Conservation (phyloP, 2,113 vertebrate genomes). For the Acanthochromis polyacanthus region DNA sequence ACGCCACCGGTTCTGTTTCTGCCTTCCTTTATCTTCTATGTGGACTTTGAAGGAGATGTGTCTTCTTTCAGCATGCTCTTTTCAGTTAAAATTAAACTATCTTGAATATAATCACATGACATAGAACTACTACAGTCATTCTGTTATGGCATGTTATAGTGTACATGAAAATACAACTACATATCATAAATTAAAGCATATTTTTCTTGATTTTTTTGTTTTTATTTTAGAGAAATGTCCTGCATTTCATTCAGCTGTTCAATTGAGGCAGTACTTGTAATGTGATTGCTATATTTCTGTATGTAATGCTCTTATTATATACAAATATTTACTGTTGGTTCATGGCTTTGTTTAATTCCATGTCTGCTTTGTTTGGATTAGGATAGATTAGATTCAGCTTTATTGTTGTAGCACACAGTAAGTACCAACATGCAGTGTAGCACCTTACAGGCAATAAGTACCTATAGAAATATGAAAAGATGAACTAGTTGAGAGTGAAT, state of each 20-base stretch:
- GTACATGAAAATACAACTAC: constrained; percentile 5
- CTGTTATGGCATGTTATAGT: constrained; percentile 3
- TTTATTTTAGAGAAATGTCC: background rate
- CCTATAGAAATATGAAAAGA: background rate
- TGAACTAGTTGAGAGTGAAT: constrained; percentile 6
- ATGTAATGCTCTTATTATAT: constrained; percentile 19
- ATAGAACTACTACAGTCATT: constrained; percentile 17
- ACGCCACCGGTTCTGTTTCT: constrained; percentile 61
- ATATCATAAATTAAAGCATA: background rate
- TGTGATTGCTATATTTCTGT: constrained; percentile 38
- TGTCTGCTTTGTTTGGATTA: constrained; percentile 32
- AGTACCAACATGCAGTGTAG: constrained; percentile 7
- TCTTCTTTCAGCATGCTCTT: constrained; percentile 68
- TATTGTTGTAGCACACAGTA: constrained; percentile 14
- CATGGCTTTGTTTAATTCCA: constrained; percentile 26
- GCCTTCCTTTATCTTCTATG: constrained; percentile 40
- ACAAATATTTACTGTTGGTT: background rate
- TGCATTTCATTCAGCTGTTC: constrained; percentile 30
- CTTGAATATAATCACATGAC: constrained; percentile 10
- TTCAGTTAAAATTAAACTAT: constrained; percentile 41
- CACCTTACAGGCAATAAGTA: background rate
- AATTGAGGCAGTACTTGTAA: background rate
- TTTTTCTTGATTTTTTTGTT: background rate
- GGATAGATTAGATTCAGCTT: constrained; percentile 2
- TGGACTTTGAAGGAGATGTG: constrained; percentile 61